A percentile compares a stretch with the other conserved stretches of the same genome.
Evolutionary conservation across 1,140 invertebrate genomes (phyloP).

Genomic region (Pinna nobilis): DNA sequence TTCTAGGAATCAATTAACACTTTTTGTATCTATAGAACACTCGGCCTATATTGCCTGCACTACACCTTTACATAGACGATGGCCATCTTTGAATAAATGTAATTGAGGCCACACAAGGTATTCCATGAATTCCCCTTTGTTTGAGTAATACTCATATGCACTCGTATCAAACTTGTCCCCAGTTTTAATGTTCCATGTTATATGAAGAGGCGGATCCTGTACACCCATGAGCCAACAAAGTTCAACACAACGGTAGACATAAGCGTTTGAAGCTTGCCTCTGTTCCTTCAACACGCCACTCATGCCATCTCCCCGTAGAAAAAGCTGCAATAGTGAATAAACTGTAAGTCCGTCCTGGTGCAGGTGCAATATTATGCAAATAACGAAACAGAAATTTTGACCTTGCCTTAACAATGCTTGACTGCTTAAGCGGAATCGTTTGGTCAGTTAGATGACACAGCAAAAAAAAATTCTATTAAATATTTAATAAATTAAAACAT

Average conservation of each 20-base stretch:
- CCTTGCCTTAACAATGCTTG: too few species aligned
- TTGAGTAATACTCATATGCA: slow-evolving; percentile 11
- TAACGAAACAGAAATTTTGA: too few species aligned
- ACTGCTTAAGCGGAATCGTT: too few species aligned
- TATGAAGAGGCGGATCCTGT: slow-evolving; percentile 20
- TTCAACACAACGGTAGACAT: slow-evolving; percentile 28
- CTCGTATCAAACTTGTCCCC: slow-evolving; percentile 18
- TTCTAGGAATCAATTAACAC: too few species aligned
- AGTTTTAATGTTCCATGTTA: slow-evolving; percentile 24
- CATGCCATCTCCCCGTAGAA: background rate
- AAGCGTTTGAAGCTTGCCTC: background rate
- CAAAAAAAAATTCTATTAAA: too few species aligned
- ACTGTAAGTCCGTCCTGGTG: too few species aligned
- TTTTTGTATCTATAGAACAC: too few species aligned
- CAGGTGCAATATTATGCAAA: too few species aligned
- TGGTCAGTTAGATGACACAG: too few species aligned
- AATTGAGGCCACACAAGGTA: slow-evolving; percentile 37
- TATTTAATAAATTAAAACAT: too few species aligned
- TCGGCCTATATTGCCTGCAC: slow-evolving; percentile 23
- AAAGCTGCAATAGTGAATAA: slow-evolving; percentile 2
- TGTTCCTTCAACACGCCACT: background rate
- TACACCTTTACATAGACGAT: slow-evolving; percentile 33
- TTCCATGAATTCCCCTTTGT: slow-evolving; percentile 19
- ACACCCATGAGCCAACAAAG: slow-evolving; percentile 38
- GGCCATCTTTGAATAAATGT: slow-evolving; percentile 25